These are phyloP conservation scores for Tyrophagus putrescentiae DNA, from an alignment of 1,140 invertebrate genomes.

Conservation along the genomic window DNA sequence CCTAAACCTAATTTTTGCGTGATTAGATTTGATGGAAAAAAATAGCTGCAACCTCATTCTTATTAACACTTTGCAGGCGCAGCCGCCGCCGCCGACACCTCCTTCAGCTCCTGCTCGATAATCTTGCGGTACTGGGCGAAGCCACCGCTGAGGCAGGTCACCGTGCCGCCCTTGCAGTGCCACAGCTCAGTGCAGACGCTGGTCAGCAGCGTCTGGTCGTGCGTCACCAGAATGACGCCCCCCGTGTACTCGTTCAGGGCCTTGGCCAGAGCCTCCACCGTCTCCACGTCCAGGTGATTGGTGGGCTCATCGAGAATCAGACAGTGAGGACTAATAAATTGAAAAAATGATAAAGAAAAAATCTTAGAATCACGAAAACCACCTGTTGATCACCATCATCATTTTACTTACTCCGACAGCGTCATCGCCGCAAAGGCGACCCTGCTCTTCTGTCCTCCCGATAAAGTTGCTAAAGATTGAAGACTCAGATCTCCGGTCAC, in stretches of 20 bases:
- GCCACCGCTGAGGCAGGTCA: conserved; percentile 80
- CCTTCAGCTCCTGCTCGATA: conserved; percentile 58
- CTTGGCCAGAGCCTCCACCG: conserved; percentile 89
- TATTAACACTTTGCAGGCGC: no score
- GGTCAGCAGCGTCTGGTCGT: conserved; percentile 92
- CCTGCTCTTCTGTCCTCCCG: conserved; percentile 94
- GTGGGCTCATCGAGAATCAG: conserved; percentile 92
- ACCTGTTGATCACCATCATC: conserved; percentile 30
- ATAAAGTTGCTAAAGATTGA: conserved; percentile 63
- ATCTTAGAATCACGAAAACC: conserved; percentile 22
- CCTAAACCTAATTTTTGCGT: no score
- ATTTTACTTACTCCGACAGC: conserved; percentile 44
- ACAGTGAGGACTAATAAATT: conserved; percentile 63
- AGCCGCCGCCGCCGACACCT: not conserved
- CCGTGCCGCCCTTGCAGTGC: conserved; percentile 75
- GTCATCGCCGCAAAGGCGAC: conserved; percentile 92
- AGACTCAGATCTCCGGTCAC: conserved; percentile 83
- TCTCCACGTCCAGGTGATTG: conserved; percentile 94
- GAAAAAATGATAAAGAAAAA: not conserved
- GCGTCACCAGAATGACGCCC: conserved; percentile 92
- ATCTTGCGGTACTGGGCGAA: conserved; percentile 89
- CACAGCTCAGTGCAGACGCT: conserved; percentile 94
- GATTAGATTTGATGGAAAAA: no score
- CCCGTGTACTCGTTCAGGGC: conserved; percentile 82
- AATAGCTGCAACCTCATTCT: no score